phyloP scores from a whole-genome alignment of 2,888 invertebrate genomes.

The Sarcophaga carnaria region DNA sequence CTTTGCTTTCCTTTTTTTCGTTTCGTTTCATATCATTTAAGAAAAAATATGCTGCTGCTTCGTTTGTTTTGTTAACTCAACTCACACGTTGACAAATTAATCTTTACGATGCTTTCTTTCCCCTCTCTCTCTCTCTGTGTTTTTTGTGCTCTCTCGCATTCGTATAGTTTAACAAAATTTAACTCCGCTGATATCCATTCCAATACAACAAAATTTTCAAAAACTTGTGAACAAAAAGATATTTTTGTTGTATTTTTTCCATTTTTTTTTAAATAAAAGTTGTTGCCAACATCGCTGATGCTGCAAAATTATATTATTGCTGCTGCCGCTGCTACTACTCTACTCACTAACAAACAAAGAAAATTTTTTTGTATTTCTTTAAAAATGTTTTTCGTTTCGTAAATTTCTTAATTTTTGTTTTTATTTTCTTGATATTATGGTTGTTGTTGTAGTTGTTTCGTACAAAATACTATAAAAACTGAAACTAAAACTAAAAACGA shows the following conservation, averaged over 20 bases:
- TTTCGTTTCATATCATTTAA: background rate
- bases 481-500: background rate
- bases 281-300: background rate
- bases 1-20: background rate
- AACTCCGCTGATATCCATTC: no score
- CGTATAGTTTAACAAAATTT: no score
- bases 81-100: conserved; percentile 64
- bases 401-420: background rate
- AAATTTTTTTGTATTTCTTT: background rate
- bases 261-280: background rate
- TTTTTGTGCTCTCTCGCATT: background rate
- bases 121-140: background rate
- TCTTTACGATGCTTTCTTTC: conserved; percentile 30
- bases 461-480: no score
- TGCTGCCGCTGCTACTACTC: background rate
- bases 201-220: background rate
- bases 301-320: background rate
- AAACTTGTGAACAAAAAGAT: background rate
- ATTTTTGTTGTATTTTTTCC: background rate
- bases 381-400: background rate
- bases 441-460: background rate
- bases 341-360: background rate
- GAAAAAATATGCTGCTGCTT: background rate
- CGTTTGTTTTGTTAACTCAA: conserved; percentile 47
- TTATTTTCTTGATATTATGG: background rate